Base-by-base conservation (phyloP, 2,113 vertebrate genomes). In the Clinocottus analis region DNA sequence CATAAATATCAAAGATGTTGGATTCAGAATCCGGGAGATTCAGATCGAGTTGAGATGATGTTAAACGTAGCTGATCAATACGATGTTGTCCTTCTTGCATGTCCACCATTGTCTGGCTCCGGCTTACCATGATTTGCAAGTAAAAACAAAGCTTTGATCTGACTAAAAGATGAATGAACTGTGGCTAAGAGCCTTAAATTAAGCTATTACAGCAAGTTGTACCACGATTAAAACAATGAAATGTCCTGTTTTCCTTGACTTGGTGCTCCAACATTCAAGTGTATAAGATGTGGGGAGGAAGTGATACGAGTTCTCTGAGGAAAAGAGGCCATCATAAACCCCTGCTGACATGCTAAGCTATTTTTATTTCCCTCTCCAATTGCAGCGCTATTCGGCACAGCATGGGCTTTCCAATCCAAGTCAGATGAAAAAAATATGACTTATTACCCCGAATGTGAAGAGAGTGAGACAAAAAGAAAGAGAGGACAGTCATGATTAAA, bases 341-440 rank as follows among this genome's bases (percentile, higher is more conserved):
- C 87, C 91, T 76, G 85, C 91, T 93, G 89, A 90, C 85, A 85
- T 81, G 79, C 85, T 80, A 79, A 82, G 89, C 90, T 93, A 93
- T 93, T 91, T 91, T 91, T 91, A 91, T 91, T 91, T 90, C 84
- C 63, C 76, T 80, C 85, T 69, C 68, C 72, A 82, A 89, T 78
- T 83, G 75, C 77, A 70, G 75, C 72, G 82, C 82, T 83, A 79
- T 78, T 91, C 58, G 2, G 85, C 89, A 78, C 87, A 90, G 83
- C 65, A 9, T 77, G 86, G 70, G 78, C 72, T 80, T 65, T 66
- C 78, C 77, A 85, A 88, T 72, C 25, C 63, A n/a, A n/a, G n/a
- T n/a, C n/a, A 59, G 29, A 14, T 4, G 68, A 5, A 23, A 14
- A 59, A 77, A 73, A 59, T 61, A 78, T 17, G 64, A 88, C 72